These are phyloP conservation scores for Coleophora deauratella DNA, from an alignment of 2,888 invertebrate species.

Conservation along the genomic window DNA sequence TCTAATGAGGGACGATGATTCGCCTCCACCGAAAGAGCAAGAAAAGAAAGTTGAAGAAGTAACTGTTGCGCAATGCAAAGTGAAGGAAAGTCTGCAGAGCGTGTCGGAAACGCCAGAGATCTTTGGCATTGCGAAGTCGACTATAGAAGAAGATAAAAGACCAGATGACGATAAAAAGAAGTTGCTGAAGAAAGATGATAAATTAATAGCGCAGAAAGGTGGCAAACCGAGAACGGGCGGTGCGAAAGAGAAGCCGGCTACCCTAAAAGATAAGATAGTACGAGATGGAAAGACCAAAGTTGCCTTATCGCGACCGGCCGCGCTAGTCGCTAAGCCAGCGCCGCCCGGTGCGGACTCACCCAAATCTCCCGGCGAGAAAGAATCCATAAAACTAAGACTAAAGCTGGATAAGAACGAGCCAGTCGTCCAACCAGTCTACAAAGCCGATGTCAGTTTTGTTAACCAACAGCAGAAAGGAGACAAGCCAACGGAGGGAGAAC, in stretches of 20 bases:
- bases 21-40: slow-evolving; percentile 77
- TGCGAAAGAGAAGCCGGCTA: slow-evolving; percentile 56
- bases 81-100: slow-evolving; percentile 46
- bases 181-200: slow-evolving; percentile 39
- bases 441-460: slow-evolving; percentile 85
- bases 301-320: slow-evolving; percentile 45
- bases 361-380: slow-evolving; percentile 66
- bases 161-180: slow-evolving; percentile 36
- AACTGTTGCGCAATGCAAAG: slow-evolving; percentile 57
- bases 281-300: slow-evolving; percentile 58
- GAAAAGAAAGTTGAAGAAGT: slow-evolving; percentile 73
- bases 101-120: slow-evolving; percentile 68
- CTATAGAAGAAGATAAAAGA: slow-evolving; percentile 41
- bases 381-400: slow-evolving; percentile 87
- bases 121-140: slow-evolving; percentile 68
- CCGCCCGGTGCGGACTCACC: slow-evolving; percentile 38
- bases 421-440: slow-evolving; percentile 83
- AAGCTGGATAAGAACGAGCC: slow-evolving; percentile 90
- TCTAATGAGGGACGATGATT: slow-evolving; percentile 88
- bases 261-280: slow-evolving; percentile 54
- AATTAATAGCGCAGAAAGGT: slow-evolving; percentile 45
- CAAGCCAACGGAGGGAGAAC: slow-evolving; percentile 76
- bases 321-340: slow-evolving; percentile 33
- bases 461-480: slow-evolving; percentile 67
- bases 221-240: slow-evolving; percentile 52